Evolutionary conservation across 1,140 invertebrate species (phyloP).

Genomic region (Chrysopa pallens): DNA sequence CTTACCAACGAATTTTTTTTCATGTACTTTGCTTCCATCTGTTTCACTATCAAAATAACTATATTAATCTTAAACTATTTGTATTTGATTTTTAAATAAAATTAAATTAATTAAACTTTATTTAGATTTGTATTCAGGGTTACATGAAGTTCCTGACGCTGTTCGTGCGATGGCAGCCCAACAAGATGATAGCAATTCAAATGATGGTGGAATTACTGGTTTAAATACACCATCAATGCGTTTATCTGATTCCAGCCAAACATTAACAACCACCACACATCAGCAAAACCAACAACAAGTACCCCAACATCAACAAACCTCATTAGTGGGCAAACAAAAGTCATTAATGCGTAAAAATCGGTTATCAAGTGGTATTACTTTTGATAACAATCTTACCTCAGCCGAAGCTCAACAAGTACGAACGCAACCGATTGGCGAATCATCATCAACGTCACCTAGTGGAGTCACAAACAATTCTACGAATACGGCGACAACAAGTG

Average conservation of each 20-base stretch:
- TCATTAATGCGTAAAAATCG: slow-evolving; percentile 33
- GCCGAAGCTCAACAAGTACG: slow-evolving; percentile 27
- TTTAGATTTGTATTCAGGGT: not conserved
- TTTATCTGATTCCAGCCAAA: too few species aligned
- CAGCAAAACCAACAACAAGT: slow-evolving; percentile 10
- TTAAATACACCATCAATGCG: too few species aligned
- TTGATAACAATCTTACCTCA: slow-evolving; percentile 29
- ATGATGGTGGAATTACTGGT: too few species aligned
- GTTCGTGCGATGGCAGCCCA: slow-evolving; percentile 21
- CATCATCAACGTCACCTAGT: not conserved
- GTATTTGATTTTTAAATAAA: too few species aligned
- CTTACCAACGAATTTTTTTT: too few species aligned
- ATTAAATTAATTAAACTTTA: too few species aligned
- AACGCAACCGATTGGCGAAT: not conserved
- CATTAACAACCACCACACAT: slow-evolving; percentile 17
- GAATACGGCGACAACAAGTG: not conserved
- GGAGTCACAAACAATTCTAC: not conserved
- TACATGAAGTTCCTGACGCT: slow-evolving; percentile 34
- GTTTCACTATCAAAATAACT: too few species aligned
- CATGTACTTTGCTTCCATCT: too few species aligned
- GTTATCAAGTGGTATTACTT: slow-evolving; percentile 21
- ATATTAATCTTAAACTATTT: too few species aligned
- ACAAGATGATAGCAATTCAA: too few species aligned
- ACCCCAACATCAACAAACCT: not conserved
- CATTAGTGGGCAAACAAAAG: slow-evolving; percentile 15